phyloP scores from a whole-genome alignment of 2,113 vertebrate genomes.

The Phylloscopus trochilus region DNA sequence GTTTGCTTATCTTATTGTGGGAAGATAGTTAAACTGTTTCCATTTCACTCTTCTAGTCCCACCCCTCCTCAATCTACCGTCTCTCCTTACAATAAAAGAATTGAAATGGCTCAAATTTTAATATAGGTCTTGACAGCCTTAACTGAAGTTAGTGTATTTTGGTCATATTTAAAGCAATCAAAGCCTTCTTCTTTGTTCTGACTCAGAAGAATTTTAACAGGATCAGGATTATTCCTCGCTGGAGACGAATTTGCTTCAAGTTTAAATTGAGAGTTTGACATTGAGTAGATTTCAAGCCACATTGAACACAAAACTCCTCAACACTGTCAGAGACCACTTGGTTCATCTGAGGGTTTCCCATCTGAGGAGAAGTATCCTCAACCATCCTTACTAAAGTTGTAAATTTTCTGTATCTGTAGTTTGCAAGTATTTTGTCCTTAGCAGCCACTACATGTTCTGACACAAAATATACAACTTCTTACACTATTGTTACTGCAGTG shows the following conservation, averaged over 20 bases:
- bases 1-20: constrained; percentile 43
- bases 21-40: constrained; percentile 20
- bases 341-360: neutral
- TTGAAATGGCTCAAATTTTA: neutral
- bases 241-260: neutral
- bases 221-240: neutral
- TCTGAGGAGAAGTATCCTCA: neutral
- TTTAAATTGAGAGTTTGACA: neutral
- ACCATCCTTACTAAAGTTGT: neutral
- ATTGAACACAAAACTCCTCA: neutral
- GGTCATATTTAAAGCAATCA: constrained; percentile 19
- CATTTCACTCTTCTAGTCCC: neutral
- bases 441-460: neutral
- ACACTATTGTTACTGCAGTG: neutral
- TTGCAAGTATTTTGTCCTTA: neutral
- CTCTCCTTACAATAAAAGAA: neutral
- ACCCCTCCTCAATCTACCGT: neutral
- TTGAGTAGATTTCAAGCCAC: neutral
- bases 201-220: neutral
- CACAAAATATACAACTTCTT: neutral
- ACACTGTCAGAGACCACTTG: neutral
- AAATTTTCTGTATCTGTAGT: neutral
- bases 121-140: neutral
- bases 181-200: neutral
- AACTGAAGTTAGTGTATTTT: neutral